Conservation (phyloP, 2,888 invertebrate species). For the Stratiomys singularior region DNA sequence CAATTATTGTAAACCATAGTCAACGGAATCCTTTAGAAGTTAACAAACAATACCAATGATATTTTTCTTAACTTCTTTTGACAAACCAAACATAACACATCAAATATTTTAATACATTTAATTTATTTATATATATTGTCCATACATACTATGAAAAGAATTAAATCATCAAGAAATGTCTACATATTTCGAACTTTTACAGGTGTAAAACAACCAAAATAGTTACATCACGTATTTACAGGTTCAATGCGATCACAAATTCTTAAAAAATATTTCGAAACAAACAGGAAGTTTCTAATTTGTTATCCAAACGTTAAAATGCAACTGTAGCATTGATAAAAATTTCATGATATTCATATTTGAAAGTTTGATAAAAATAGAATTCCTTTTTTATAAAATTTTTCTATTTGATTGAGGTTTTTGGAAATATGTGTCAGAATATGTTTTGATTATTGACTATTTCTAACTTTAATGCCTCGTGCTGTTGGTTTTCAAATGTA, state of each 20-base stretch:
- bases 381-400: neutral
- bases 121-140: constrained; percentile 23
- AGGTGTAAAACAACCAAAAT: constrained; percentile 41
- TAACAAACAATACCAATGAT: too few relatives aligned
- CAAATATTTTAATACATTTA: constrained; percentile 12
- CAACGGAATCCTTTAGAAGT: too few relatives aligned
- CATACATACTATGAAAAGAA: constrained; percentile 34
- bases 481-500: neutral
- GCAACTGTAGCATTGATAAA: neutral
- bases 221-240: constrained; percentile 28
- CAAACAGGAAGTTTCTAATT: neutral
- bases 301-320: neutral
- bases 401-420: neutral
- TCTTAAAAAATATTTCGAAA: constrained; percentile 23
- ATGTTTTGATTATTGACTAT: neutral
- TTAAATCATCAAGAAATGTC: constrained; percentile 33
- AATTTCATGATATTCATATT: neutral
- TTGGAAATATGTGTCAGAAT: neutral
- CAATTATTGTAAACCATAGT: too few relatives aligned
- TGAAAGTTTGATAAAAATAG: constrained; percentile 23
- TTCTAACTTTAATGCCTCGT: too few relatives aligned
- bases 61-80: too few relatives aligned
- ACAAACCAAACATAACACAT: neutral
- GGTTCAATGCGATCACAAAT: constrained; percentile 22
- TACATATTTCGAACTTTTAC: constrained; percentile 20